Conservation (phyloP, 2,797 vertebrate species). For the Enteromius unitaeniatus region DNA sequence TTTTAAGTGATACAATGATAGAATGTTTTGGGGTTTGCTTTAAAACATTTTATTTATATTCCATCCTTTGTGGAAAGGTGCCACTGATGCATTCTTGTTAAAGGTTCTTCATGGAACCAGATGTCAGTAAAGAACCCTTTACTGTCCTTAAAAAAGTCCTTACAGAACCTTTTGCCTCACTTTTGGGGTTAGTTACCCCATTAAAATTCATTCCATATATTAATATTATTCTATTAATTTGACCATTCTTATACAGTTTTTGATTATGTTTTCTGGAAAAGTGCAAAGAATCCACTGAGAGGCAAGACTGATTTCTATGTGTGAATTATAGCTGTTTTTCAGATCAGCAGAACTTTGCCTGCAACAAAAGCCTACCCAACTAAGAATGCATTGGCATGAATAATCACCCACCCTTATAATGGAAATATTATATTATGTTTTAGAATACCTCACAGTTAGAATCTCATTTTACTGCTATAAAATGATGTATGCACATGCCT, state of each 20-base stretch:
- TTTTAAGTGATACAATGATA: background rate
- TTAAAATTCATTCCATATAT: background rate
- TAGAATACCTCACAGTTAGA: background rate
- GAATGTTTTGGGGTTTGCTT: background rate
- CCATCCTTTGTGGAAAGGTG: background rate
- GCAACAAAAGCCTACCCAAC: background rate
- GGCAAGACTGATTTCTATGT: background rate
- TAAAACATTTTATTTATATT: background rate
- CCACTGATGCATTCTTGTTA: background rate
- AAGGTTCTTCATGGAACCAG: background rate
- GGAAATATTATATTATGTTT: background rate
- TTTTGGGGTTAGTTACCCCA: no score
- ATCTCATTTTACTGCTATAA: background rate
- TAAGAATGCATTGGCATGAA: constrained; percentile 3
- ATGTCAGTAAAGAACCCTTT: background rate
- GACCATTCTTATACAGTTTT: no score
- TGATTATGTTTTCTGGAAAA: background rate
- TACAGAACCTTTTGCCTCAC: background rate
- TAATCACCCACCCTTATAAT: background rate
- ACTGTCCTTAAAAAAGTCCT: no score
- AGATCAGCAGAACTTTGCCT: background rate
- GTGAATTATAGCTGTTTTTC: background rate
- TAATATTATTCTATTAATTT: no score
- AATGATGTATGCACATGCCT: background rate
- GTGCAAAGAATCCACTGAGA: background rate